A percentile compares a stretch with the other conserved stretches of the same genome.
phyloP scores from a whole-genome alignment of 92 coral and sea anemone genomes.

The Metridium senile region DNA sequence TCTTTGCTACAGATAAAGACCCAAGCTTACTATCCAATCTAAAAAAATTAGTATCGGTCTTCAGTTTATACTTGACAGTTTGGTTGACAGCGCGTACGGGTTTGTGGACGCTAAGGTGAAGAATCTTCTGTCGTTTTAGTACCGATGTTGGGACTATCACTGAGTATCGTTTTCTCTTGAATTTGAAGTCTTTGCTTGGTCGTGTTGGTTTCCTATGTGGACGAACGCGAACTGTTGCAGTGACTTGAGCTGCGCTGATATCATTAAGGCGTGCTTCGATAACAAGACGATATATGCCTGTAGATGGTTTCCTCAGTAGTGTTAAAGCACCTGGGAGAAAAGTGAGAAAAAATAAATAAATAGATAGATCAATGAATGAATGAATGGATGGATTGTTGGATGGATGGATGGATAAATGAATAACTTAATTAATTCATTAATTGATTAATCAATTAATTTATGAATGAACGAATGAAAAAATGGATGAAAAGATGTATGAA shows the following conservation, averaged over 20 bases:
- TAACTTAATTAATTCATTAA: no score
- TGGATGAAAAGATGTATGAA: not conserved
- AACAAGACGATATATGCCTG: constrained; percentile 49
- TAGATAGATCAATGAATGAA: not conserved
- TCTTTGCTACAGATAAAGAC: constrained; percentile 38
- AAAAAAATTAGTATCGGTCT: constrained; percentile 43
- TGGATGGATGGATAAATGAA: not conserved
- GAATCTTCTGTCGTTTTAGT: constrained; percentile 53
- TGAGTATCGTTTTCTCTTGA: constrained; percentile 66
- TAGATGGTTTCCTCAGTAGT: constrained; percentile 34
- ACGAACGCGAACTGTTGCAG: constrained; percentile 56
- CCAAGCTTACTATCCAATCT: constrained; percentile 39
- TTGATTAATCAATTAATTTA: no score
- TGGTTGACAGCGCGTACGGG: constrained; percentile 18
- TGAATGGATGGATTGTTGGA: not conserved
- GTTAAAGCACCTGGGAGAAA: constrained; percentile 51
- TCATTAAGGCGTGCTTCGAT: constrained; percentile 75
- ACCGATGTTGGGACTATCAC: constrained; percentile 69
- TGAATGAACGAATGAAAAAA: not conserved
- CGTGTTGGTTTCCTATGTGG: not conserved
- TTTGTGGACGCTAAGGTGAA: constrained; percentile 58
- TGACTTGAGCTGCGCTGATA: constrained; percentile 44
- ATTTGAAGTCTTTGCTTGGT: constrained; percentile 22
- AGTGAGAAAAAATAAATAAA: not conserved
- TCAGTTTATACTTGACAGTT: constrained; percentile 49